Evolutionary conservation across 2,888 invertebrate genomes (phyloP).

Genomic region (Ophonus ardosiacus): DNA sequence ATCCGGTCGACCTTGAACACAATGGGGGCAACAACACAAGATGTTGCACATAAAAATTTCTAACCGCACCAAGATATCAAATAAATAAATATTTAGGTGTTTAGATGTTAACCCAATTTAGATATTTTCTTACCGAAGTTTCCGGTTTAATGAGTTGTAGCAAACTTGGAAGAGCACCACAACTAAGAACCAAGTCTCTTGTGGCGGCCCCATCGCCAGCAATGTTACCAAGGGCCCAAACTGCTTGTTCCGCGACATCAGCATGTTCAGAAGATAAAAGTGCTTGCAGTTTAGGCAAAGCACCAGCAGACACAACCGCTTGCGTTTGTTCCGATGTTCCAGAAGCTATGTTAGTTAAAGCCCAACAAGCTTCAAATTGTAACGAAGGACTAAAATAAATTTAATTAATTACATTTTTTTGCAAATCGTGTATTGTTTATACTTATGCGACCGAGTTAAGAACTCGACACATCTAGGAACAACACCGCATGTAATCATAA

Average conservation of each 20-base stretch:
- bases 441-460: slow-evolving; percentile 85
- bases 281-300: slow-evolving; percentile 87
- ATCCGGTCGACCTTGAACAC: not conserved
- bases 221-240: slow-evolving; percentile 98
- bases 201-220: slow-evolving; percentile 92
- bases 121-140: slow-evolving; percentile 75
- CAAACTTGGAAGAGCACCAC: slow-evolving; percentile 85
- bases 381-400: slow-evolving; percentile 79
- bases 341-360: slow-evolving; percentile 97
- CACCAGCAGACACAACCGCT: slow-evolving; percentile 91
- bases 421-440: slow-evolving; percentile 69
- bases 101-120: too few species aligned
- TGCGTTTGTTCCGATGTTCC: slow-evolving; percentile 95
- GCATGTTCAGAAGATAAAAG: slow-evolving; percentile 83
- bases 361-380: slow-evolving; percentile 98
- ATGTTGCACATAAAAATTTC: not conserved
- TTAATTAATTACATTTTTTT: slow-evolving; percentile 16
- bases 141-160: slow-evolving; percentile 82
- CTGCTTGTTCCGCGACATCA: slow-evolving; percentile 93
- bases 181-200: slow-evolving; percentile 88
- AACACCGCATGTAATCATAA: slow-evolving; percentile 89
- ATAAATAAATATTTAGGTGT: not conserved
- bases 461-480: slow-evolving; percentile 90
- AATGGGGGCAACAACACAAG: not conserved
- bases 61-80: not conserved